Conservation (phyloP, 2,888 invertebrate genomes). For the Scrobipalpa costella region DNA sequence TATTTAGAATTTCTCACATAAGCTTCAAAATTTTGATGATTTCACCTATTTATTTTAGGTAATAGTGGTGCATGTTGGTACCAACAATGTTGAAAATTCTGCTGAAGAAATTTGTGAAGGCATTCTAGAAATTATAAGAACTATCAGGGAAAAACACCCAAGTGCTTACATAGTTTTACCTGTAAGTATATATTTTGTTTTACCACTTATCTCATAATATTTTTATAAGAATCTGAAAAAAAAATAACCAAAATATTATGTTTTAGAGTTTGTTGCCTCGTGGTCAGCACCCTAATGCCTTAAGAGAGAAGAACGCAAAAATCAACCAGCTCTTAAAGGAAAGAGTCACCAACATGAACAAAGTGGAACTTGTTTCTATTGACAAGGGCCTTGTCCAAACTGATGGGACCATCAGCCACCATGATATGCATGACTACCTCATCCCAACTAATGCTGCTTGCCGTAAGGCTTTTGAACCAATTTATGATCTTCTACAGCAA, state of each 20-base stretch:
- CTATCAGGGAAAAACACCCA: slow-evolving; percentile 88
- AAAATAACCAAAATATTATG: slow-evolving; percentile 25
- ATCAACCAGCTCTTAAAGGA: slow-evolving; percentile 88
- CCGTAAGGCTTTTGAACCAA: slow-evolving; percentile 92
- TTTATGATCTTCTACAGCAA: slow-evolving; percentile 89
- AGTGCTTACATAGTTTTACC: slow-evolving; percentile 91
- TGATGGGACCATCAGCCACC: slow-evolving; percentile 91
- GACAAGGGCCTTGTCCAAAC: slow-evolving; percentile 89
- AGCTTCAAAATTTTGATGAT: too few species aligned
- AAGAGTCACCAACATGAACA: slow-evolving; percentile 82
- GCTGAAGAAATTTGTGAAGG: slow-evolving; percentile 92
- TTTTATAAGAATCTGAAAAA: slow-evolving; percentile 82
- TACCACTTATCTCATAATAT: too few species aligned
- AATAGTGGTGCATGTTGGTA: slow-evolving; percentile 92
- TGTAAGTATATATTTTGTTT: slow-evolving; percentile 79
- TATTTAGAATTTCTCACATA: too few species aligned
- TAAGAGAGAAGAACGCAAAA: slow-evolving; percentile 88
- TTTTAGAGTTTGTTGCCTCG: slow-evolving; percentile 91
- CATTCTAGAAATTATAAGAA: slow-evolving; percentile 87
- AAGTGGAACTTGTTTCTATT: slow-evolving; percentile 89
- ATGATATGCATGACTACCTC: slow-evolving; percentile 96
- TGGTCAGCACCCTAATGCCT: slow-evolving; percentile 90
- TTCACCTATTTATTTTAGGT: slow-evolving; percentile 83
- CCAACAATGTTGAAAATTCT: slow-evolving; percentile 91
- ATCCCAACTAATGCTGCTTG: slow-evolving; percentile 93